Conservation (phyloP, 2,888 invertebrate genomes). For the Laspeyria flexula region DNA sequence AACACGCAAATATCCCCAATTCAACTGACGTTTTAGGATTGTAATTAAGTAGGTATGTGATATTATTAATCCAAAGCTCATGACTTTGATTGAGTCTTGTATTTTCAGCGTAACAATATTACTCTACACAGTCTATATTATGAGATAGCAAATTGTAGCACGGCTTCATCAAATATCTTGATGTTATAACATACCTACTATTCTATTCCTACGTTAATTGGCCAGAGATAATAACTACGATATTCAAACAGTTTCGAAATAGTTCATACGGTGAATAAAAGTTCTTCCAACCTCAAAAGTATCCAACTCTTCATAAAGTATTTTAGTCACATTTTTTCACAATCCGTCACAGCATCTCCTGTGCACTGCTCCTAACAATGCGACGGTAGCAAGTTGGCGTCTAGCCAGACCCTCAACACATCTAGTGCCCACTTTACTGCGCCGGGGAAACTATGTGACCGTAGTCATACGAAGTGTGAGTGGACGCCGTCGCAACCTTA, state of each 20-base stretch:
- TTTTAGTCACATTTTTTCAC: background rate
- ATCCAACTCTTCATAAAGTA: background rate
- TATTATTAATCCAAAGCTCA: background rate
- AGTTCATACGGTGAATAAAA: background rate
- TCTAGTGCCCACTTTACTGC: slow-evolving; percentile 66
- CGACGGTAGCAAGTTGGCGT: slow-evolving; percentile 53
- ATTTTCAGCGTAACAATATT: background rate
- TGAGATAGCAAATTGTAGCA: background rate
- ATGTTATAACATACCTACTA: background rate
- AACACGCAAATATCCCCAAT: no score
- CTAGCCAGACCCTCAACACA: slow-evolving; percentile 65
- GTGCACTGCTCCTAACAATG: slow-evolving; percentile 39
- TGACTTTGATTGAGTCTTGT: background rate
- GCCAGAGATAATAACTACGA: background rate
- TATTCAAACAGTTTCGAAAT: background rate
- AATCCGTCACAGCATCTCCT: slow-evolving; percentile 2
- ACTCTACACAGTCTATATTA: background rate
- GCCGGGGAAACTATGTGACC: slow-evolving; percentile 49
- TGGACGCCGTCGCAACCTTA: slow-evolving; percentile 36
- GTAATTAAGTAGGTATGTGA: no score
- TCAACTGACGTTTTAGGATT: no score
- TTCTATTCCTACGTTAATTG: background rate
- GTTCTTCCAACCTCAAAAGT: background rate
- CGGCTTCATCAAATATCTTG: background rate
- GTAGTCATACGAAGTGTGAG: slow-evolving; percentile 48